Conservation (phyloP, 2,888 invertebrate genomes). For the Drosophila hawaiiensis region DNA sequence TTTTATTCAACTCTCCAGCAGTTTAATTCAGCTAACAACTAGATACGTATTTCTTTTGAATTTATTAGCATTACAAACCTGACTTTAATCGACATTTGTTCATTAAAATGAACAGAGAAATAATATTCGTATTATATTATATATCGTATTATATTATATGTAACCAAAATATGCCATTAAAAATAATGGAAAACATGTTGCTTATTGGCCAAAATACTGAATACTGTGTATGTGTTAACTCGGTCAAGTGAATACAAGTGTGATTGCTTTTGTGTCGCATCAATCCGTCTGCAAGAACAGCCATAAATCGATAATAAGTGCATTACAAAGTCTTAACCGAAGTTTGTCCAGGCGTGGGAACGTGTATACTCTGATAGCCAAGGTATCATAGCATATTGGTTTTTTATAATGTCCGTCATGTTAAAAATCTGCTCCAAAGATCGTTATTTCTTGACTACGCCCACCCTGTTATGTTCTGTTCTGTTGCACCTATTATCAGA, state of each 20-base stretch:
- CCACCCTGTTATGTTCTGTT: not conserved
- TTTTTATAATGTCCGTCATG: not conserved
- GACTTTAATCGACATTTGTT: not conserved
- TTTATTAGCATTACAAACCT: no score
- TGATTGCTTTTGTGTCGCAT: constrained; percentile 3
- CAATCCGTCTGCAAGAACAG: constrained; percentile 23
- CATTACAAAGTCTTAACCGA: constrained; percentile 28
- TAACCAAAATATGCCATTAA: constrained; percentile 8
- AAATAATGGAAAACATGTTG: constrained; percentile 6
- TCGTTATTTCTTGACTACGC: not conserved
- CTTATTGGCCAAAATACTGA: not conserved
- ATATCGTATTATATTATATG: no score
- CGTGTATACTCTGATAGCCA: constrained; percentile 12
- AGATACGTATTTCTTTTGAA: fast-evolving
- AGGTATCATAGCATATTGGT: not conserved
- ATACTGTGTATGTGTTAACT: not conserved
- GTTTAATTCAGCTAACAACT: not conserved
- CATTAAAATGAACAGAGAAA: not conserved
- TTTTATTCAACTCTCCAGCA: not conserved
- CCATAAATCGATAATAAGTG: constrained; percentile 2
- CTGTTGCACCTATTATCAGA: not conserved
- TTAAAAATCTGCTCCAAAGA: not conserved
- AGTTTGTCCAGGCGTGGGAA: constrained; percentile 22
- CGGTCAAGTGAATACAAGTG: not conserved
- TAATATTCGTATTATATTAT: no score